Base-by-base conservation (phyloP, 2,113 vertebrate species). In the Phainopepla nitens region DNA sequence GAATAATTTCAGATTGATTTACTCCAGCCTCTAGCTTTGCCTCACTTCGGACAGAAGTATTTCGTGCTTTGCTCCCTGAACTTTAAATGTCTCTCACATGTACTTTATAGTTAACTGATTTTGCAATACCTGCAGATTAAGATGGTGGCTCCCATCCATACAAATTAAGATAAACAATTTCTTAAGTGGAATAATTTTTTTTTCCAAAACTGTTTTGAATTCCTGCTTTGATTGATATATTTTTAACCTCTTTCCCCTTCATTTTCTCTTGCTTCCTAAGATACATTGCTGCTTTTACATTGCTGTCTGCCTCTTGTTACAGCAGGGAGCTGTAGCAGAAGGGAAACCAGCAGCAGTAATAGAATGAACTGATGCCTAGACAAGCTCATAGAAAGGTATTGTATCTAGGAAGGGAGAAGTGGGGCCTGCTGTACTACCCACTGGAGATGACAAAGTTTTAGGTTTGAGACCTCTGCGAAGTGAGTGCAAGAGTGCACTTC, bases 21-120 rank as follows among this genome's bases (percentile, higher is more conserved):
- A 77, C 87, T 96, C 53, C 77, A 87, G 57, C 68, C 60, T 69
- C 51, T 82, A 86, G 54, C 62, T 90, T 92, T 96, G 31, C 56
- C 53, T 90, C 68, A 28, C 39, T 91, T 93, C 70, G 92, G 57
- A 90, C 56, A 84, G 41, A 45, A 85, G 23, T 49, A 82, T 93
- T 93, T 87, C 56, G 93, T 91, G 42, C 68, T 97, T 96, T 93
- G 27, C 56, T 85, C 41, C 23, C 33, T 92, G 71, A 81, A 76
- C 54, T 65, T 85, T 85, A 91, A 94, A 94, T 87, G 49, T 53
- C 62, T 94, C 95, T 86, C 84, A 83, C 62, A 36, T 87, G 81
- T 50, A 77, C 66, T 87, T 65, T 33, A 33, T 41, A 91, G 29
- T 70, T 79, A 90, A 77, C 8, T 88, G 73, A 76, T 84, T 82